Base-by-base conservation (phyloP, 2,888 invertebrate species). In the Hermodice carunculata region DNA sequence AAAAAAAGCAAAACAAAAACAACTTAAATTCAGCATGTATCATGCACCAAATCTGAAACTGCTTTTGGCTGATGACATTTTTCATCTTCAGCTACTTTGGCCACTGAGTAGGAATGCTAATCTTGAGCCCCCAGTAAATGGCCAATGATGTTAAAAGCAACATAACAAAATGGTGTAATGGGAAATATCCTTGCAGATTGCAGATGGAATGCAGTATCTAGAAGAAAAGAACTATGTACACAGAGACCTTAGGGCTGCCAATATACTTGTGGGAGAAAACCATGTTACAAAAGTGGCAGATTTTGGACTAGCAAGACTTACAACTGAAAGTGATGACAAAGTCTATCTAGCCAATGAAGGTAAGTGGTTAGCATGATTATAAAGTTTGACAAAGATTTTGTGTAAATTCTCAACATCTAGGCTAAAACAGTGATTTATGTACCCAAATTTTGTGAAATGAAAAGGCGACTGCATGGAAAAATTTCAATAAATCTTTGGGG, bases 161-260 rank as follows among this genome's bases (percentile, higher is more conserved):
- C n/a, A 17, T 17, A 40, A 17, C 40, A 40, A 40, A 40, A 17
- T n/a, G n/a, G 14, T 40, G n/a, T n/a, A n/a, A n/a, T n/a, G n/a
- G n/a, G n/a, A n/a, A n/a, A n/a, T n/a, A n/a, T n/a, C 22, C 52
- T 44, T 68, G 48, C 66, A 85, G 85, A 77, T 85, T 60, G 79
- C 84, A 11, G 82, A 83, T 70, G 86, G 85, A 11, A 85, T 86
- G 85, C 78, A 81, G 0, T 85, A 84, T 67, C 73, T 86, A 34
- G 86, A 86, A 64, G 70, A 61, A 14, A 75, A 81, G 69, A 83
- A 84, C 57, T 84, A 80, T 64, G 78, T 84, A 22, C 86, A 86
- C 62, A 72, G 86, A 64, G 86, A 86, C 72, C 68, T 86, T 42
- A 67, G 86, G 64, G 85, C 86, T 19, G 86, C 86, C 48, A 86